Base-by-base conservation (phyloP, 35 echinoderm and acorn worm genomes). In the Lytechinus variegatus region DNA sequence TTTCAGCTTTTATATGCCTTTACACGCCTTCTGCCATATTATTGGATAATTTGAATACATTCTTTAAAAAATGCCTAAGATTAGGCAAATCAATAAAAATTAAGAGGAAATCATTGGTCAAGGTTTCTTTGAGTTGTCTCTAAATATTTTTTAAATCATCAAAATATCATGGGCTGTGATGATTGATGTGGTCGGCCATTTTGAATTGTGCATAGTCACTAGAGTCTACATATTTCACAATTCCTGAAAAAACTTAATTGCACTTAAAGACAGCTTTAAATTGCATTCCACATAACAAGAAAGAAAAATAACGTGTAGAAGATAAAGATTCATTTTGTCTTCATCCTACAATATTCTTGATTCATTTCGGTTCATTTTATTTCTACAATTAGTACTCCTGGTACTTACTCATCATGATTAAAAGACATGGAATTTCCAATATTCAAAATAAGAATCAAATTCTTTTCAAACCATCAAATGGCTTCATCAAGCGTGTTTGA, bases 231-330 rank as follows among this genome's bases (percentile, higher is more conserved):
- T 79, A 5, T 3, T 79, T 79, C 66, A 79, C 16, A 24, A 79
- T 79, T 79, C 66, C 66, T 79, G 66, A 79, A 79, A 71, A 71
- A 79, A 79, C 66, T 79, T 79, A 79, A 79, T 79, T 79, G 66
- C 66, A 79, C 66, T 79, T 79, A 6, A 44, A 79, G 66, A 6
- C 2, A 24, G 66, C 24, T 19, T 79, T 79, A 24, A 24, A 79
- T 79, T 79, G 66, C 66, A 79, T 79, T 79, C 16, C 66, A 79
- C 66, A 79, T 79, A 24, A 79, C 19, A 79, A 79, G 6, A 24
- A 79, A 79, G 6, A 71, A 79, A 19, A 79, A 24, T 24, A 79
- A 79, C 24, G 19, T 79, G 19, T 79, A 24, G 66, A 79, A 79
- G n/a, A 79, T 79, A 79, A 79, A 6, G 66, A 24, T 79, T 21